These are phyloP conservation scores for Apostichopus japonicus DNA, from an alignment of 35 echinoderm and acorn worm genomes.

Conservation along the genomic window DNA sequence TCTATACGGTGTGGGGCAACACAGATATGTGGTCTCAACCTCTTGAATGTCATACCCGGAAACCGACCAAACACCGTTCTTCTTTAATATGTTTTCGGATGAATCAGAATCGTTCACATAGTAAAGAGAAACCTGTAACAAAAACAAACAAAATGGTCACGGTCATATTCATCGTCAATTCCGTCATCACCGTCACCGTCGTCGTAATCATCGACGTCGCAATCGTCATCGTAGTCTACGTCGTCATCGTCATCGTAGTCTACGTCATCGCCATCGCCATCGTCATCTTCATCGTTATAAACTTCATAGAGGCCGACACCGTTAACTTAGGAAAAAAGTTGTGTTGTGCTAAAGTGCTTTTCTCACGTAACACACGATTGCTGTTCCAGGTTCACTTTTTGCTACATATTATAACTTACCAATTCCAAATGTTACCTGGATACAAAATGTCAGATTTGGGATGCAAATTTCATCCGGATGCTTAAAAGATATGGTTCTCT, in stretches of 20 bases:
- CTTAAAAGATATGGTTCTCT: no score
- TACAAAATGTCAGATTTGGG: background rate
- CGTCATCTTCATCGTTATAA: no score
- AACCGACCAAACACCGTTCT: conserved; percentile 8
- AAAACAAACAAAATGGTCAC: no score
- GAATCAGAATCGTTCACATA: background rate
- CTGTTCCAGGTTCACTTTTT: no score
- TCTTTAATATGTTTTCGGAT: background rate
- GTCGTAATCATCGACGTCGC: no score
- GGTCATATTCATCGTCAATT: background rate
- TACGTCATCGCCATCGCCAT: background rate
- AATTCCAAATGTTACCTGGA: background rate
- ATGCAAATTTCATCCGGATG: no score
- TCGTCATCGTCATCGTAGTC: background rate
- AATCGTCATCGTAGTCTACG: background rate
- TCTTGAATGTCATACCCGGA: background rate
- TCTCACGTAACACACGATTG: no score
- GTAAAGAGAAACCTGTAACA: conserved; percentile 22
- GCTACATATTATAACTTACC: no score
- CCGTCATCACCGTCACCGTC: no score
- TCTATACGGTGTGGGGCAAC: conserved; percentile 11
- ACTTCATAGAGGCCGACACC: no score
- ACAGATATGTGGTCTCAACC: background rate
- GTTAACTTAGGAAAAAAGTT: no score
- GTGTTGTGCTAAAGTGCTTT: no score